These are phyloP conservation scores for Trinorchestia longiramus DNA, from an alignment of 1,140 invertebrate genomes.

Conservation along the genomic window DNA sequence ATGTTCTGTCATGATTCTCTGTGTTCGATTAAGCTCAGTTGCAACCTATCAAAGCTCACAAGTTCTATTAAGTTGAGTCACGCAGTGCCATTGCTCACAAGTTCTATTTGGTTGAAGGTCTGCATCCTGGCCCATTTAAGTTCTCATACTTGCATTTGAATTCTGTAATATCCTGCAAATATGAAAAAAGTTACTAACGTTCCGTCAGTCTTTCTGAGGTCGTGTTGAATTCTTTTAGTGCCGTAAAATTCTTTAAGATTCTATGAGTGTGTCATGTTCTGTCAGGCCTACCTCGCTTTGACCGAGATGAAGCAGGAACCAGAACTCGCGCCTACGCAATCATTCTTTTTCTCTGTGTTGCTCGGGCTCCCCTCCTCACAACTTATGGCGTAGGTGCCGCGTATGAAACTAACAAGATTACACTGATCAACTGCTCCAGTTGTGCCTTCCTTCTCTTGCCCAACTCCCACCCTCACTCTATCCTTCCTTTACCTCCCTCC, in stretches of 20 bases:
- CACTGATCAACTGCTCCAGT: slow-evolving; percentile 36
- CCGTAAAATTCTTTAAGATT: background rate
- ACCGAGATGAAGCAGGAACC: background rate
- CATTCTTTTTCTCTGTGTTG: background rate
- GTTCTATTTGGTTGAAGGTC: too few relatives aligned
- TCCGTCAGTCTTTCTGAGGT: too few relatives aligned
- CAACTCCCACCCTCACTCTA: background rate
- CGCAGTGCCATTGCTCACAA: too few relatives aligned
- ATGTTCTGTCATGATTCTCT: too few relatives aligned
- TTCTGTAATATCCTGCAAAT: too few relatives aligned
- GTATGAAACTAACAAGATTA: slow-evolving; percentile 51
- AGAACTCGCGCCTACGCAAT: background rate
- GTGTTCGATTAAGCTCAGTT: too few relatives aligned
- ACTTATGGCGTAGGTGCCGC: slow-evolving; percentile 25
- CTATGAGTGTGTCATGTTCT: background rate
- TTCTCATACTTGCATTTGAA: too few relatives aligned
- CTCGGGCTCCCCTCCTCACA: background rate
- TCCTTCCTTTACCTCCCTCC: background rate
- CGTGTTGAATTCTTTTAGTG: too few relatives aligned
- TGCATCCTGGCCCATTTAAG: too few relatives aligned
- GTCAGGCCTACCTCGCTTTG: background rate
- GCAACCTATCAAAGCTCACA: too few relatives aligned
- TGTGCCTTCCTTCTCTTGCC: background rate
- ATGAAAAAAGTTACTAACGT: too few relatives aligned
- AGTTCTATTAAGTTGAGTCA: too few relatives aligned